These are phyloP conservation scores for Limnephilus lunatus DNA, from an alignment of 2,888 invertebrate genomes.

Conservation along the genomic window DNA sequence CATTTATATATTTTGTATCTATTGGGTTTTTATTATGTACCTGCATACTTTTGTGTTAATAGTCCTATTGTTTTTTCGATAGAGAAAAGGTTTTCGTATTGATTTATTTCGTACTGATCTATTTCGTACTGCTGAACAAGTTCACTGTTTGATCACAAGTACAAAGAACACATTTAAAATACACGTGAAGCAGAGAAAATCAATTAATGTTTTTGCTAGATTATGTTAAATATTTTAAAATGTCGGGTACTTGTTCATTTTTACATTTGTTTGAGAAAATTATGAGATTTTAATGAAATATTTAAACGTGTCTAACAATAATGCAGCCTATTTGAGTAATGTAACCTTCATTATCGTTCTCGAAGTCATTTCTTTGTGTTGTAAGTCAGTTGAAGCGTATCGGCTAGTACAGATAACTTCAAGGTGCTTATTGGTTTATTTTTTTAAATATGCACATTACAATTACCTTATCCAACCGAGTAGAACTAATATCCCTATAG, in stretches of 20 bases:
- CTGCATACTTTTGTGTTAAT: too few species aligned
- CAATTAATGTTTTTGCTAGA: neutral
- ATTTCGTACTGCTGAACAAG: neutral
- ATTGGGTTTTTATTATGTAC: too few species aligned
- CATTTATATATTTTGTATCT: too few species aligned
- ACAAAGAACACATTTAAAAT: neutral
- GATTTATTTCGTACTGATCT: neutral
- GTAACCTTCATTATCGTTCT: neutral
- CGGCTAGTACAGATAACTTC: neutral
- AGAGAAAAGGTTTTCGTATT: neutral
- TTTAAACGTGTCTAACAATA: neutral
- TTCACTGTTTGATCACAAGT: neutral
- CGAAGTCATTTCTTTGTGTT: neutral
- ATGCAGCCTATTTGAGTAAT: neutral
- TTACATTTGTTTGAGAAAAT: neutral
- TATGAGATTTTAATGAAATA: neutral
- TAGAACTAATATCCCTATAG: neutral
- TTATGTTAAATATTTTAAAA: neutral
- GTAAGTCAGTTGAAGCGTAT: neutral
- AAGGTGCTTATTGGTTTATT: neutral
- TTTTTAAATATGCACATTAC: neutral
- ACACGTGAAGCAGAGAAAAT: neutral
- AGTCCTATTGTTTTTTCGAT: neutral
- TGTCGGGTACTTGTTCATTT: neutral
- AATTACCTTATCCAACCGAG: neutral